Percentiles rank a stretch among this genome's conserved stretches.
Conservation (phyloP, 2,113 vertebrate genomes). For the Microtus pennsylvanicus region DNA sequence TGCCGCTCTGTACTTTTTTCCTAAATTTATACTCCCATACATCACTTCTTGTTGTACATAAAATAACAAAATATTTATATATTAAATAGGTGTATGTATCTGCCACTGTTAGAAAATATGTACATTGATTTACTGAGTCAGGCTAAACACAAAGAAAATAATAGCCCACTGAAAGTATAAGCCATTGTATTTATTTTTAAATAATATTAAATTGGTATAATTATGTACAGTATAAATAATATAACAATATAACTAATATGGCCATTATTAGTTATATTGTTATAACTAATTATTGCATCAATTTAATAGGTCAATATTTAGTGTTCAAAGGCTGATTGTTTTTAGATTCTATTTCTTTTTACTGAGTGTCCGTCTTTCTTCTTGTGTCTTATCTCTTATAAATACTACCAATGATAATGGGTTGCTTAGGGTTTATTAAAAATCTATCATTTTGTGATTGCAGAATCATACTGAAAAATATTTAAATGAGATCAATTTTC, state of each 20-base stretch:
- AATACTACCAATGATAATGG: not conserved
- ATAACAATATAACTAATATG: not conserved
- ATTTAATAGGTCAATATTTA: not conserved
- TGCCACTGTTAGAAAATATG: slow-evolving; percentile 20
- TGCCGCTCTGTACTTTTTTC: not conserved
- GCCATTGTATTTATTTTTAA: not conserved
- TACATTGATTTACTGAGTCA: not conserved
- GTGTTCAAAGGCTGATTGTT: not conserved
- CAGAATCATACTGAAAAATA: not conserved
- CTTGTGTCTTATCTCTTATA: not conserved
- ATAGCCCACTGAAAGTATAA: not conserved
- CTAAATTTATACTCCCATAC: not conserved
- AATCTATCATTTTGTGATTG: not conserved
- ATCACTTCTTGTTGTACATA: not conserved
- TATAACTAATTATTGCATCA: not conserved
- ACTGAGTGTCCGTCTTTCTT: not conserved
- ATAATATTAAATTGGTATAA: not conserved
- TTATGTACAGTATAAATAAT: not conserved
- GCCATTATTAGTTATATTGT: not conserved
- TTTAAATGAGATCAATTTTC: not conserved
- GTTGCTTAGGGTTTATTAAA: not conserved
- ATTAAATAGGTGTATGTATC: not conserved
- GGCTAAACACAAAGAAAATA: not conserved
- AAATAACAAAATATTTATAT: not conserved
- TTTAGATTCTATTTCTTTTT: not conserved